A percentile compares a stretch with the other conserved stretches of the same genome.
Evolutionary conservation across 2,888 invertebrate genomes (phyloP).

Genomic region (Drosophila maculinotata): DNA sequence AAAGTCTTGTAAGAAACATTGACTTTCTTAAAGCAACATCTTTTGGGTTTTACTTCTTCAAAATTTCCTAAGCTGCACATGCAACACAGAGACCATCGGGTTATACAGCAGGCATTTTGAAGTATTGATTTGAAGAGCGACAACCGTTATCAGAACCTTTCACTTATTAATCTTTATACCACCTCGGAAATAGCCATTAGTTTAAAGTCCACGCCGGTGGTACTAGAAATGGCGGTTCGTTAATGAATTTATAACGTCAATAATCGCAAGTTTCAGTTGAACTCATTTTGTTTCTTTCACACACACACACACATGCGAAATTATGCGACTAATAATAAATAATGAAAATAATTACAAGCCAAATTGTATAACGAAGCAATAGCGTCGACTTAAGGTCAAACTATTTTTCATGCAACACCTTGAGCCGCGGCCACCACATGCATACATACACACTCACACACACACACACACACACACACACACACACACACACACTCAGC

Average conservation of each 20-base stretch:
- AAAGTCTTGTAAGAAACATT: neutral
- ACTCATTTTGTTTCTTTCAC: constrained; percentile 32
- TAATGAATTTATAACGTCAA: constrained; percentile 38
- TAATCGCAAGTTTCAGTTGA: constrained; percentile 22
- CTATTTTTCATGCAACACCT: constrained; percentile 75
- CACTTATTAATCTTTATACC: constrained; percentile 23
- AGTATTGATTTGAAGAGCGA: constrained; percentile 7
- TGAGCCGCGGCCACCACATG: constrained; percentile 45
- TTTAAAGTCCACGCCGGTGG: neutral
- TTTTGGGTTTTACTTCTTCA: neutral
- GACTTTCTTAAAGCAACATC: neutral
- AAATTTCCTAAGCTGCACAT: constrained; percentile 3
- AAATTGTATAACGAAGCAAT: constrained; percentile 53
- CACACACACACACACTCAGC: constrained; percentile 5
- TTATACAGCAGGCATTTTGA: neutral
- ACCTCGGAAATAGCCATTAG: constrained; percentile 31
- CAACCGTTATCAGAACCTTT: too few species aligned
- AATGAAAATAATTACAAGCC: constrained; percentile 58
- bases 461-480: constrained; percentile 11
- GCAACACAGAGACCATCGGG: constrained; percentile 1
- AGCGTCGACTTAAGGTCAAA: constrained; percentile 64
- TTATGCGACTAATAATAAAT: constrained; percentile 52
- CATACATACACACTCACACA: constrained; percentile 13
- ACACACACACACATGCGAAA: constrained; percentile 21
- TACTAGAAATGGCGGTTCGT: constrained; percentile 30